Base-by-base conservation (phyloP, 2,888 invertebrate genomes). In the Melieria omissa region DNA sequence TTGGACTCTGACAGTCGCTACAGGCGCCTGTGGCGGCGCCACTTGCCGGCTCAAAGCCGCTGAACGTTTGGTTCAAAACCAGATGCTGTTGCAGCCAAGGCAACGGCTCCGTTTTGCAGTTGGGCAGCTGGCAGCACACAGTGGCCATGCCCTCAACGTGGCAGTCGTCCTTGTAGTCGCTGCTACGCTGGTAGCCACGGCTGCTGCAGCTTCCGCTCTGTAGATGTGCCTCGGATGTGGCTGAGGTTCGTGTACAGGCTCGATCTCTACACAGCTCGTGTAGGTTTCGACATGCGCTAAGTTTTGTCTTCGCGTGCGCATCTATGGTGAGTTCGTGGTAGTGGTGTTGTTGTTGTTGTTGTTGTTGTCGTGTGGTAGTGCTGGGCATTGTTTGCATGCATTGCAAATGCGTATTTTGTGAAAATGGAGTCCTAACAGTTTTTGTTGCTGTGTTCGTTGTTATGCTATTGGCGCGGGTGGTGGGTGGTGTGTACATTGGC, bases 41-140 rank as follows among this genome's bases (percentile, higher is more conserved):
- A 47, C 68, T 47, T 5, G 16, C 29, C 14, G 29, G 9, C 44
- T 74, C 71, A 73, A 74, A 63, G 9, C 71, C 71, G 75, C 79
- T 81, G 61, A 84, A 78, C 70, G 81, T 83, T 78, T 84, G 84
- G 65, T 83, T 83, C 75, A 85, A 83, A 85, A 86, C 86, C 64
- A 83, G 82, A 82, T 82, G 83, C 86, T 86, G 86, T 86, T 86
- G 85, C 85, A 82, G 70, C 81, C 84, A 83, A 66, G 84, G 83
- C 84, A 86, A 86, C 84, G 84, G 84, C 73, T 84, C 83, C 65
- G 86, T 86, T 84, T 83, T 80, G 71, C 73, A 72, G 12, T 75
- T 55, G 69, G 65, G 65, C 65, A 0, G 72, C 29, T 29, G 29
- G 29, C 16, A 66, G 63, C 69, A 29, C 29, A 29, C 2, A 29